These are phyloP conservation scores for Tetropium fuscum DNA, from an alignment of 2,888 invertebrate genomes.

Conservation along the genomic window DNA sequence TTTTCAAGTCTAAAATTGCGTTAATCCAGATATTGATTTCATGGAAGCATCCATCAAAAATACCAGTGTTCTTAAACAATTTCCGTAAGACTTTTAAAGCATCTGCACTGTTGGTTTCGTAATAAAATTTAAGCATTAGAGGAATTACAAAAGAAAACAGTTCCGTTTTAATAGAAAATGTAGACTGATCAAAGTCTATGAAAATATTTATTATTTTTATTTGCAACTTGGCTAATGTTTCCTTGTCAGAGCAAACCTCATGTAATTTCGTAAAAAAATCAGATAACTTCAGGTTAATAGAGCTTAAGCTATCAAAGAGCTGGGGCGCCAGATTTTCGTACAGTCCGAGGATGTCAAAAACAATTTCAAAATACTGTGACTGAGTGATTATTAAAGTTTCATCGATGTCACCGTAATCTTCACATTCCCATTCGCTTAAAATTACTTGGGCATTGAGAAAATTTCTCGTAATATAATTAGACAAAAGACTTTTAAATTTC, in stretches of 20 bases:
- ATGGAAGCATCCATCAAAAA: conserved; percentile 74
- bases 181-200: conserved; percentile 57
- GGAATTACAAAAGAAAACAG: conserved; percentile 51
- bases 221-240: conserved; percentile 51
- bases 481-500: conserved; percentile 43
- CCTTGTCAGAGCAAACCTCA: conserved; percentile 35
- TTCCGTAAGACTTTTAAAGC: conserved; percentile 62
- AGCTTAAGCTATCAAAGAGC: conserved; percentile 62
- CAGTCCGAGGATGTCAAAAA: conserved; percentile 70
- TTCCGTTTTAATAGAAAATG: conserved; percentile 57
- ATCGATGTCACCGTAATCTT: conserved; percentile 32
- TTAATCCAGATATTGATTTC: conserved; percentile 76
- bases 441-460: conserved; percentile 59
- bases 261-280: conserved; percentile 39
- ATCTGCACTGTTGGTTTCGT: conserved; percentile 61
- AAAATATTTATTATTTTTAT: conserved; percentile 65
- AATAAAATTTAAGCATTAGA: conserved; percentile 63
- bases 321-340: conserved; percentile 69
- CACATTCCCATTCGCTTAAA: conserved; percentile 59
- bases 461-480: conserved; percentile 52
- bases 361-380: conserved; percentile 55
- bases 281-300: conserved; percentile 40
- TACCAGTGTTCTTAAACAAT: conserved; percentile 73
- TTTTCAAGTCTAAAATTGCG: conserved; percentile 53
- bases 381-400: background rate